phyloP scores from a whole-genome alignment of 2,888 invertebrate genomes.

The Pasiphila rectangulata region DNA sequence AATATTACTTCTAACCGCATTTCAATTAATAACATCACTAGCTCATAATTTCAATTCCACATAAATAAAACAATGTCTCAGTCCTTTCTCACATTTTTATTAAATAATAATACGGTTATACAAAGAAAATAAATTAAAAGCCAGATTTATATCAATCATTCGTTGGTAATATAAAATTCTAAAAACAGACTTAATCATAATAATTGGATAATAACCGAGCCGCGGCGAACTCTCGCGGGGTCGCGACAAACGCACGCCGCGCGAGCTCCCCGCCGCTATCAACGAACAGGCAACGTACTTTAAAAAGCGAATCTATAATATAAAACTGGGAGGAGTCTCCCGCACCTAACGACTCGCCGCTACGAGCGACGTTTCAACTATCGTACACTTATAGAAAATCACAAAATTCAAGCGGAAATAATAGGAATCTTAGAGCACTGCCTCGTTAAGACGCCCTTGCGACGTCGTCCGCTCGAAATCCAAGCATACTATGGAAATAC shows the following conservation, averaged over 20 bases:
- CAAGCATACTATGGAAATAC: no score
- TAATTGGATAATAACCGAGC: slow-evolving; percentile 64
- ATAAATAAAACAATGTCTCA: slow-evolving; percentile 78
- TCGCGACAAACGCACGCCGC: slow-evolving; percentile 24
- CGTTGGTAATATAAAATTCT: slow-evolving; percentile 81
- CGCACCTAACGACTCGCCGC: slow-evolving; percentile 74
- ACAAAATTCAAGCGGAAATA: slow-evolving; percentile 80
- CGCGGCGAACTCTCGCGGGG: slow-evolving; percentile 34
- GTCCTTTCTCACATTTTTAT: slow-evolving; percentile 75
- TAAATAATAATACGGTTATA: slow-evolving; percentile 80
- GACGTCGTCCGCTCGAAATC: no score
- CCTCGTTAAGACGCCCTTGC: background rate
- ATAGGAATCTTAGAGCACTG: slow-evolving; percentile 63
- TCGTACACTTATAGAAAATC: slow-evolving; percentile 79
- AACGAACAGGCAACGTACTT: slow-evolving; percentile 60
- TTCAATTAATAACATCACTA: slow-evolving; percentile 51
- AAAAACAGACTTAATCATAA: slow-evolving; percentile 73
- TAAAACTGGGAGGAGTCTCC: slow-evolving; percentile 71
- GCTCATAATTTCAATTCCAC: slow-evolving; percentile 51
- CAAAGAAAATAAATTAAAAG: slow-evolving; percentile 80
- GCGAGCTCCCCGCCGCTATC: slow-evolving; percentile 34
- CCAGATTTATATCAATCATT: slow-evolving; percentile 77
- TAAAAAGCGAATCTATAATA: slow-evolving; percentile 79
- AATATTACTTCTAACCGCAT: slow-evolving; percentile 49
- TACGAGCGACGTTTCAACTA: slow-evolving; percentile 65